Evolutionary conservation across 2,113 vertebrate genomes (phyloP).

Genomic region (Eulacestoma nigropectus): DNA sequence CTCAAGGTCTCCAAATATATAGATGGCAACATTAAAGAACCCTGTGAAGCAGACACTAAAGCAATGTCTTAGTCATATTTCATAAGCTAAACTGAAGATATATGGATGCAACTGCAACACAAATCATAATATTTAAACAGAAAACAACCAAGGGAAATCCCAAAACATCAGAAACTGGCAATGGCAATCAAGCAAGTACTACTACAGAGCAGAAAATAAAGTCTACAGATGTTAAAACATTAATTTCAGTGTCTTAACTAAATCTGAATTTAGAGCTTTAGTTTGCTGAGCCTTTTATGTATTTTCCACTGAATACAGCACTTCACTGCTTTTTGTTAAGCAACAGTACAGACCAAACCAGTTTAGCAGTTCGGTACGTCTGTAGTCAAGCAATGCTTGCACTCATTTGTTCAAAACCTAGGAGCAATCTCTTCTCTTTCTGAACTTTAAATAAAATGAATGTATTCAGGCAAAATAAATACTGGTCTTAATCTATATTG

Average conservation of each 20-base stretch:
- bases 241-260: neutral
- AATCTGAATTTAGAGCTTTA: neutral
- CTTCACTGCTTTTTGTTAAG: neutral
- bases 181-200: neutral
- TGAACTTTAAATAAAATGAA: neutral
- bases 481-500: neutral
- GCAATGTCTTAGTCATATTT: neutral
- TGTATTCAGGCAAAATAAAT: constrained; percentile 5
- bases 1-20: neutral
- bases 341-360: constrained; percentile 28
- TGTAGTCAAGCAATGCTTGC: neutral
- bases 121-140: neutral
- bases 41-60: neutral
- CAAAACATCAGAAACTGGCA: neutral
- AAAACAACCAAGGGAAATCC: neutral
- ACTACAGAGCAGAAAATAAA: neutral
- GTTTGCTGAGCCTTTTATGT: neutral
- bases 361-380: neutral
- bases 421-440: neutral
- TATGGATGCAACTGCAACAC: neutral
- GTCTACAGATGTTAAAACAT: neutral
- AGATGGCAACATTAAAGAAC: neutral
- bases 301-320: neutral
- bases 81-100: neutral
- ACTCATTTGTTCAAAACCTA: neutral